Conservation (phyloP, 2,888 invertebrate genomes). For the Nymphalis polychloros region DNA sequence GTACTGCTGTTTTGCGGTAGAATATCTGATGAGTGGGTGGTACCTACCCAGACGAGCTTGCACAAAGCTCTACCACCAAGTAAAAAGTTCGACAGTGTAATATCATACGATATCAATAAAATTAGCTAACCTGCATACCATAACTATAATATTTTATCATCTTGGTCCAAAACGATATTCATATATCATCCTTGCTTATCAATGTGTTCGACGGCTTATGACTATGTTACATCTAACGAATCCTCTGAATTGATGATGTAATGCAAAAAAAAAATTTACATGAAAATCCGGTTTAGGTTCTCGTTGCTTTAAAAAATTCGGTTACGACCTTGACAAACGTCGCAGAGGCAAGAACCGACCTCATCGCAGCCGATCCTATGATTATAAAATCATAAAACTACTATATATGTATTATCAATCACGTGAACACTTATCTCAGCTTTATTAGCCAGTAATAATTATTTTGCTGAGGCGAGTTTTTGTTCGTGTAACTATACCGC, state of each 20-base stretch:
- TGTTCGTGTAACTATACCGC: not conserved
- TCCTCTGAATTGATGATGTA: conserved; percentile 33
- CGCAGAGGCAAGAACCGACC: conserved; percentile 37
- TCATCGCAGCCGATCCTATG: conserved; percentile 16
- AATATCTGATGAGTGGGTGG: too few species aligned
- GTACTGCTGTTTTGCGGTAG: too few species aligned
- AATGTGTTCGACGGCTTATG: not conserved
- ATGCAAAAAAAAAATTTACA: conserved; percentile 31
- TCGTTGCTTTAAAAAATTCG: conserved; percentile 34
- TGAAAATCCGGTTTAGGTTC: conserved; percentile 37
- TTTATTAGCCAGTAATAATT: not conserved
- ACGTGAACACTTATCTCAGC: conserved; percentile 3
- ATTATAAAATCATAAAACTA: not conserved
- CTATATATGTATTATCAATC: not conserved
- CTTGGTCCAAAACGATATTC: too few species aligned
- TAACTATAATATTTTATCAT: too few species aligned
- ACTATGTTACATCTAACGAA: not conserved
- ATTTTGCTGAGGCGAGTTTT: not conserved
- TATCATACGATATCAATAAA: too few species aligned
- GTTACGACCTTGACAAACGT: conserved; percentile 34
- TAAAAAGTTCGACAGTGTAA: too few species aligned
- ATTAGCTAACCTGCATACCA: too few species aligned
- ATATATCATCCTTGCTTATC: too few species aligned
- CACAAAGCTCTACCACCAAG: too few species aligned
- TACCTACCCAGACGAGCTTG: too few species aligned